Conservation (phyloP, 2,113 vertebrate genomes). For the Mastomys coucha region DNA sequence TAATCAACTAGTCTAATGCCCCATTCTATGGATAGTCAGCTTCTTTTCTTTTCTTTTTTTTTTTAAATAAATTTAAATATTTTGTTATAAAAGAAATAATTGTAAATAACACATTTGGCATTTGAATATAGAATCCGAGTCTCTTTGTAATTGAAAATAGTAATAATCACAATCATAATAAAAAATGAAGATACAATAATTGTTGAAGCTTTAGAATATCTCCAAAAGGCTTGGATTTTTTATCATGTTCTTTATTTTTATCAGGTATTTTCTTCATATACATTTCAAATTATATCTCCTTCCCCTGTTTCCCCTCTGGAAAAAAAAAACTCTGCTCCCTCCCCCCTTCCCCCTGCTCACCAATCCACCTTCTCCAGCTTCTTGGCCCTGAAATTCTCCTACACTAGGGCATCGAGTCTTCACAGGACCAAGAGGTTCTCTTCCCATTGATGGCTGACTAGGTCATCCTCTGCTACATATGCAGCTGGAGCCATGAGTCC, state of each 20-base stretch:
- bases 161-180: not conserved
- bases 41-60: not conserved
- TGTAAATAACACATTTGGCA: not conserved
- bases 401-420: no score
- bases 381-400: no score
- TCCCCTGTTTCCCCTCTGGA: no score
- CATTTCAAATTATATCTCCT: no score
- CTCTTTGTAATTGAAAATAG: not conserved
- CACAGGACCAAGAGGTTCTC: no score
- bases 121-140: not conserved
- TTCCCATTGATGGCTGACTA: no score
- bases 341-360: no score
- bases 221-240: not conserved
- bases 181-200: not conserved
- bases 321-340: no score
- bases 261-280: no score
- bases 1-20: not conserved
- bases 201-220: not conserved
- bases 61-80: not conserved
- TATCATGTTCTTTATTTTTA: not conserved
- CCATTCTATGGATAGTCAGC: not conserved
- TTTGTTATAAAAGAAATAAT: not conserved
- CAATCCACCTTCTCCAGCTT: no score
- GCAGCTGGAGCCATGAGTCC: no score
- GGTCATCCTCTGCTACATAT: no score